A percentile compares a stretch with the other conserved stretches of the same genome.
phyloP scores from a whole-genome alignment of 2,797 vertebrate species.

The Manis crassicaudata region DNA sequence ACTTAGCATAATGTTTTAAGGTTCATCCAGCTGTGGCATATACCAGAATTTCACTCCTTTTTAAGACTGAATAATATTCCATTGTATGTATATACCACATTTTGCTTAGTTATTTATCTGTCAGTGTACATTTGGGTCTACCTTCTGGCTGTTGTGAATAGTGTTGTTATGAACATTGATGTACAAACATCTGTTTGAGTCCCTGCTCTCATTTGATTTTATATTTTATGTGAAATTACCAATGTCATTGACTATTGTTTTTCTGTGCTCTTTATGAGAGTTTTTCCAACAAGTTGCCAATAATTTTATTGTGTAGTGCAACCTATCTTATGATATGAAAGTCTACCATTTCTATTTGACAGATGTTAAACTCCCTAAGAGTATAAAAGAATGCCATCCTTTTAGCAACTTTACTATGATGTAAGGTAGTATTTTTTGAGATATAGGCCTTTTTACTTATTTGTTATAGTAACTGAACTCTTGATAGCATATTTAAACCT shows the following conservation, averaged over 20 bases:
- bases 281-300: neutral
- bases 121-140: neutral
- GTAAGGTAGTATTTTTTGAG: neutral
- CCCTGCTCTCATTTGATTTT: neutral
- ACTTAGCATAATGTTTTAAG: neutral
- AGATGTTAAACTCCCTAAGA: neutral
- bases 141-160: neutral
- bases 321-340: neutral
- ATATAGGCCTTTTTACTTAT: neutral
- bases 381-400: neutral
- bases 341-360: neutral
- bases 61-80: neutral
- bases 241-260: constrained; percentile 41
- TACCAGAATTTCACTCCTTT: neutral
- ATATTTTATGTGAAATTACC: constrained; percentile 26
- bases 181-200: neutral
- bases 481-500: neutral
- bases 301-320: neutral
- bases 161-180: neutral
- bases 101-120: neutral
- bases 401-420: neutral
- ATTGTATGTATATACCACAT: neutral
- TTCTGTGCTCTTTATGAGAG: neutral
- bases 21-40: neutral
- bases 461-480: neutral